Evolutionary conservation across 1,140 invertebrate genomes (phyloP), one percentile per base, ranked within the genome.

Genomic region (Philotrypesis tridentata): DNA sequence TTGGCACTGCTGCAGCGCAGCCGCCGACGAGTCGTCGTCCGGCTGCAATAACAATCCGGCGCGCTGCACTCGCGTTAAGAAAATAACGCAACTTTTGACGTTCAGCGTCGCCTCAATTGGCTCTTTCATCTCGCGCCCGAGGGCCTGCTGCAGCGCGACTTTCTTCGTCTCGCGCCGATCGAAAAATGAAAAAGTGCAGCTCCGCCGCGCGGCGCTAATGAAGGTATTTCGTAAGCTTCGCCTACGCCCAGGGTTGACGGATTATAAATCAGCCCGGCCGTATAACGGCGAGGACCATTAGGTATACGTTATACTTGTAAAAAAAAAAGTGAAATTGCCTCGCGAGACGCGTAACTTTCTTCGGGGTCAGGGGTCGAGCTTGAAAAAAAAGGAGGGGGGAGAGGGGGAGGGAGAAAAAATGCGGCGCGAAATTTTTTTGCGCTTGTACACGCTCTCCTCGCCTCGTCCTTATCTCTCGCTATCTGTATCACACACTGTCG

Each of bases 401-500:
- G n/a, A n/a, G n/a, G n/a, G n/a, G n/a, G n/a, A n/a, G n/a, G n/a
- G n/a, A n/a, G n/a, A n/a, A n/a, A n/a, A n/a, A n/a, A n/a, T n/a
- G n/a, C n/a, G n/a, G n/a, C 48, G 48, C 17, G 48, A 55, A 17
- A n/a, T 55, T n/a, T 55, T 55, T 55, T 55, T 55, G n/a, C n/a
- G n/a, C n/a, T n/a, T n/a, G n/a, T n/a, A n/a, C n/a, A n/a, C n/a
- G n/a, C n/a, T n/a, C n/a, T n/a, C n/a, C n/a, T n/a, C n/a, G n/a
- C 48, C 7, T 55, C 48, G 21, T 8, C 17, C 48, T 55, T 71
- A 71, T 71, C 68, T 68, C 17, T n/a, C n/a, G 23, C 37, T 71
- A 71, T 71, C 68, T 71, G 25, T 71, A 71, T 37, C 68, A 71
- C 68, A 71, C 68, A 43, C 43, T 71, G 68, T 43, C 68, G n/a